Conservation (phyloP, 1,140 invertebrate genomes). For the Listronotus oregonensis region DNA sequence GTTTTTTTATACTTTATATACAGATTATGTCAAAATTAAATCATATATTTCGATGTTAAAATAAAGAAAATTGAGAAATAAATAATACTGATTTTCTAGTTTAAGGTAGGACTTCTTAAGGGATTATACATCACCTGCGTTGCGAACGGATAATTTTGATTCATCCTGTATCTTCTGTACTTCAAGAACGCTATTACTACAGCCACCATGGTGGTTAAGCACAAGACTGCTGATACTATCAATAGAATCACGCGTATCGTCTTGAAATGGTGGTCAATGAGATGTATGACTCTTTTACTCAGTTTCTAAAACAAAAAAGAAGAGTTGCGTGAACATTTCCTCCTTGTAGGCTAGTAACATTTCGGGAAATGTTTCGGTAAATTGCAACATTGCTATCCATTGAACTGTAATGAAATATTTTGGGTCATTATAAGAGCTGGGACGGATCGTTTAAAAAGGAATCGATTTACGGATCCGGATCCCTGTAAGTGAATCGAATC, state of each 20-base stretch:
- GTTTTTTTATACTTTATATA: too few relatives aligned
- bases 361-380: too few relatives aligned
- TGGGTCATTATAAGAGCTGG: too few relatives aligned
- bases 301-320: conserved; percentile 2
- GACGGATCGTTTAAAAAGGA: too few relatives aligned
- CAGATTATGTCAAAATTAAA: too few relatives aligned
- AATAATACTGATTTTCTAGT: background rate
- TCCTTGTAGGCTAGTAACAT: too few relatives aligned
- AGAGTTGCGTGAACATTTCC: background rate
- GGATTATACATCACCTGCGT: conserved; percentile 42
- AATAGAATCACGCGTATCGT: conserved; percentile 24
- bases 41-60: too few relatives aligned
- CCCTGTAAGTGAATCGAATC: too few relatives aligned
- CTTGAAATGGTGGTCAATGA: conserved; percentile 23
- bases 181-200: conserved; percentile 25
- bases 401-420: too few relatives aligned
- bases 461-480: too few relatives aligned
- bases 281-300: background rate
- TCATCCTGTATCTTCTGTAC: conserved; percentile 36
- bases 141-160: conserved; percentile 32
- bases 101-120: conserved; percentile 14
- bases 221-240: conserved; percentile 7
- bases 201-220: conserved; percentile 5
- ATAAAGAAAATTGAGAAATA: too few relatives aligned
- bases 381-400: too few relatives aligned